Percentiles rank a stretch among this genome's conserved stretches.
Conservation (phyloP, 2,113 vertebrate species). For the Dromaius novaehollandiae region DNA sequence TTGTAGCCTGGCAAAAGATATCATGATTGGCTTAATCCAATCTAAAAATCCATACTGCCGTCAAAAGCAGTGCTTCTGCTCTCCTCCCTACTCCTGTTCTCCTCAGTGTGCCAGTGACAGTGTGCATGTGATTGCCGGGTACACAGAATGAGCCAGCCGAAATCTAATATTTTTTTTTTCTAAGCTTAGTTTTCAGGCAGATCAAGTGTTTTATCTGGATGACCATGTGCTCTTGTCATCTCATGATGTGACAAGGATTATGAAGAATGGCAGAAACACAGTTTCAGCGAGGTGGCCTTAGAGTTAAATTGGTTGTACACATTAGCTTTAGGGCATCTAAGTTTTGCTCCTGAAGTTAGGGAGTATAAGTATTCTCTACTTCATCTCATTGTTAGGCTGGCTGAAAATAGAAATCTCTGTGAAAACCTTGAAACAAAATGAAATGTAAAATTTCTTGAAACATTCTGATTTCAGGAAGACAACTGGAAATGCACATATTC, state of each 20-base stretch:
- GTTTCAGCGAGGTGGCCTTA: accelerated
- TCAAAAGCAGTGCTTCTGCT: not conserved
- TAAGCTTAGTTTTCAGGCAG: not conserved
- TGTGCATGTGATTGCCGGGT: not conserved
- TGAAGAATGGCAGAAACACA: not conserved
- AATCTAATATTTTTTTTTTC: not conserved
- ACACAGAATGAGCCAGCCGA: not conserved
- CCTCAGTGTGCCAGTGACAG: not conserved
- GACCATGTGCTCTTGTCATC: not conserved
- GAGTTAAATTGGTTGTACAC: not conserved
- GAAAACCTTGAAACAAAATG: not conserved
- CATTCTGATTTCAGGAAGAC: not conserved
- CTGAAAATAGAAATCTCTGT: not conserved
- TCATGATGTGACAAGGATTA: not conserved
- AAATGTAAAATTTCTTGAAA: not conserved
- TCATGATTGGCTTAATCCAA: not conserved
- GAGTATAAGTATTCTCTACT: not conserved
- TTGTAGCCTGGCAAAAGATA: not conserved
- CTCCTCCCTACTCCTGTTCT: not conserved
- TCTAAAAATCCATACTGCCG: not conserved
- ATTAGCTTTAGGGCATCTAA: not conserved
- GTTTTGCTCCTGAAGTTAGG: not conserved
- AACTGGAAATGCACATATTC: not conserved
- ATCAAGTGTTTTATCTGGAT: not conserved
- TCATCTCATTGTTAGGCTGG: not conserved